Base-by-base conservation (phyloP, 2,888 invertebrate genomes). In the Zele albiditarsus region DNA sequence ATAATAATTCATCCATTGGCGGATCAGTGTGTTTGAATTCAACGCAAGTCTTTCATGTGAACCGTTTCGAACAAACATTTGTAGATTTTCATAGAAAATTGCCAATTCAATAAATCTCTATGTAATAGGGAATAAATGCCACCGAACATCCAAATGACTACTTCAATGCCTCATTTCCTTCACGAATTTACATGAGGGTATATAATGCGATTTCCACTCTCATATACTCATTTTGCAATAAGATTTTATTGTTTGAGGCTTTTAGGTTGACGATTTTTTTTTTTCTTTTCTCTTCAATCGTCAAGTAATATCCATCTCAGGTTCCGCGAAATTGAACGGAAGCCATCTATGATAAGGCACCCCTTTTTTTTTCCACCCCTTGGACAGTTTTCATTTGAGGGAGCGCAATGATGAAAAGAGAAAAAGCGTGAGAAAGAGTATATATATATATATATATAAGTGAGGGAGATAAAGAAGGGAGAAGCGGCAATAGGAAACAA, bases 401-500 rank as follows among this genome's bases (percentile, higher is more conserved):
- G 68, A 68, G 66, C 69, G 68, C 46, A 70, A 62, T 73, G 46
- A 71, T 66, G 20, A 72, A 73, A 57, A 63, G 71, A 71, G 71
- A 65, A 33, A 23, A 66, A 42, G 23, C 53, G n/a, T n/a, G 23
- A 20, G 23, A 53, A 53, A n/a, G 20, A 20, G 12, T 20, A 20
- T 53, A 20, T 23, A 20, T 53, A 53, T 6, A 10, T 14, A 38
- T 20, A 20, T 53, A 20, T 23, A 20, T 53, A 53, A 20, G 20
- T 14, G 66, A 12, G 49, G 57, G 71, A 73, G 67, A 78, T 20
- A 65, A 72, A 62, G 23, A 62, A 76, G 77, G 75, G 78, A 78
- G 79, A 20, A 4, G 76, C 68, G 82, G 84, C 84, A 85, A 86
- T 85, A 83, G 86, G 81, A 85, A 85, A 88, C 87, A 88, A 88